phyloP scores from a whole-genome alignment of 30 jellyfish, hydroid and myxozoan genomes.

The Hydra vulgaris region DNA sequence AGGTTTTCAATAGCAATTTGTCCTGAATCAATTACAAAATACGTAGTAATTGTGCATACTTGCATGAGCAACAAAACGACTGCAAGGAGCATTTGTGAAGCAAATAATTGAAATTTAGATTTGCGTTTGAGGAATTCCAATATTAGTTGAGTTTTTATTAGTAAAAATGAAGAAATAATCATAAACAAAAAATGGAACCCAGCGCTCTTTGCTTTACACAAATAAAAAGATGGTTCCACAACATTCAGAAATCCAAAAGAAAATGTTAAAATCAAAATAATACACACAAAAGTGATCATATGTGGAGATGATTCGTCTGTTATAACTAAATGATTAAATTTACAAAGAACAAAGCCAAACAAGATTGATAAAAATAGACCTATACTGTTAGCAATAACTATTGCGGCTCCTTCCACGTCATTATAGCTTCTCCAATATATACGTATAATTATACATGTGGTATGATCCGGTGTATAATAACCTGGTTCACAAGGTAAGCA shows the following conservation, averaged over 20 bases:
- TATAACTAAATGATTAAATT: conserved; percentile 23
- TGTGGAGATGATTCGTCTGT: conserved; percentile 54
- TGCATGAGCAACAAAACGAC: conserved; percentile 33
- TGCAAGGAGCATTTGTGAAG: conserved; percentile 30
- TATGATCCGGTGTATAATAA: conserved; percentile 38
- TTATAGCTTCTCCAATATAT: conserved; percentile 25
- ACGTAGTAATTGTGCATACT: conserved; percentile 26
- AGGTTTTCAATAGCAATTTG: not conserved
- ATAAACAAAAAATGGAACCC: conserved; percentile 44
- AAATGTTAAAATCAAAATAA: conserved; percentile 43
- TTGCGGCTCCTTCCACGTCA: conserved; percentile 53
- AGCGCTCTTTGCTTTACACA: conserved; percentile 55
- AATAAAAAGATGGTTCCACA: conserved; percentile 38
- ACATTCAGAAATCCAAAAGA: conserved; percentile 43
- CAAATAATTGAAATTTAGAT: conserved; percentile 13
- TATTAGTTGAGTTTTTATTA: conserved; percentile 30
- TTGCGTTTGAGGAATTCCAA: conserved; percentile 19
- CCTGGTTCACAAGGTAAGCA: conserved; percentile 44
- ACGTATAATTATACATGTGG: conserved; percentile 61
- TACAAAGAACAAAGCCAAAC: conserved; percentile 5
- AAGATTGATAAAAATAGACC: conserved; percentile 35
- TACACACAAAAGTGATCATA: conserved; percentile 27
- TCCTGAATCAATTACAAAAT: conserved; percentile 29
- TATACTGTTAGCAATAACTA: conserved; percentile 28
- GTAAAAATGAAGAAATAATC: conserved; percentile 32